Evolutionary conservation across 2,888 invertebrate genomes (phyloP), one percentile per base, ranked within the genome.

Genomic region (Campopleginae sp.): DNA sequence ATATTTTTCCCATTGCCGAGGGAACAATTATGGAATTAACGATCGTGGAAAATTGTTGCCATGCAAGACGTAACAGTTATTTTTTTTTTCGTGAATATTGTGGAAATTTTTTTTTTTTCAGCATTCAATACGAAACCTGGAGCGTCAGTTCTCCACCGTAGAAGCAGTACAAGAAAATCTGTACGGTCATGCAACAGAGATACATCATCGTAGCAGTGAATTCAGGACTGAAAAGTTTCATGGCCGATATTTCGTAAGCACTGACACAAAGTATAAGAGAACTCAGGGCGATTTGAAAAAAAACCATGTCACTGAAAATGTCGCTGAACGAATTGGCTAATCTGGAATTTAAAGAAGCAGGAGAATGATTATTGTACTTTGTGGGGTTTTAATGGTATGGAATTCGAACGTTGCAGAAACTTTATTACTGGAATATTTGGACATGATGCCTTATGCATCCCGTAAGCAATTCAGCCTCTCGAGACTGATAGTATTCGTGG

Each of bases 191-290:
- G 38, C 85, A 79, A 8, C 72, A 85, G 8, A 87, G 80, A 33
- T 88, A 89, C 63, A 88, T 58, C 42, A 75, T 31, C 31, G 84
- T 66, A 2, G 86, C 85, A 7, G 76, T 61, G 61, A 88, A 89
- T 70, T 77, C 85, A 7, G 81, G n/a, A 33, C 82, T 89, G 42
- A 89, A 78, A 27, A 82, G 38, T 6, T 27, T 70, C 44, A 88
- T 86, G 79, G 88, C 87, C 0, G 89, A 87, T 66, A 89, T 72
- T 63, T 86, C 81, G 46, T 87, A 88, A 44, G 88, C 87, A 71
- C 87, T 89, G 46, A 87, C 87, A 80, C 89, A 89, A n/a, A 89
- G 74, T 2, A 86, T 87, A 33, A 89, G 51, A 19, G 88, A 80
- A 46, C 89, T 89, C 46, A 86, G 80, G 10, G 81, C 70, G 48